These are phyloP conservation scores for Myrmecophaga tridactyla DNA, from an alignment of 2,113 vertebrate genomes.

Conservation along the genomic window DNA sequence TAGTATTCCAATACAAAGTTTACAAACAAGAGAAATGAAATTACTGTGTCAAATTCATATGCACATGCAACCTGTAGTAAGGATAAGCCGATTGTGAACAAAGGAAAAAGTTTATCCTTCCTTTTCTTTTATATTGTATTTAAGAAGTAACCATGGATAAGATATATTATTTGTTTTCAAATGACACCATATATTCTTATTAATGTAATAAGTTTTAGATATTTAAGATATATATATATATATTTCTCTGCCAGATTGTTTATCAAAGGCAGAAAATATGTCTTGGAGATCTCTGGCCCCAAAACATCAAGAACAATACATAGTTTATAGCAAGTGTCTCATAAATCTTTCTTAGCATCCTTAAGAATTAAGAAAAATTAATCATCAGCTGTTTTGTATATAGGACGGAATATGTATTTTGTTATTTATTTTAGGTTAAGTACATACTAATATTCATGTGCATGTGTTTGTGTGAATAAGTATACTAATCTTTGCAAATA, in stretches of 20 bases:
- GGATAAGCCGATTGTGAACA: not conserved
- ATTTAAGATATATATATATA: not conserved
- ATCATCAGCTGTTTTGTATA: not conserved
- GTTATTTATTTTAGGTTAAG: too few species aligned
- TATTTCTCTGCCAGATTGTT: not conserved
- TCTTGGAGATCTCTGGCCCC: not conserved
- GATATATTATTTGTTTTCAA: not conserved
- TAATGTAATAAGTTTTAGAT: too few species aligned
- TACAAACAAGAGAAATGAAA: not conserved
- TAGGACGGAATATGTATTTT: not conserved
- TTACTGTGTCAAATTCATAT: not conserved
- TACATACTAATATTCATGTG: not conserved
- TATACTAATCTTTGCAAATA: not conserved
- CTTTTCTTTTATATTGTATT: not conserved
- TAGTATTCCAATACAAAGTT: not conserved
- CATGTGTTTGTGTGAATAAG: not conserved
- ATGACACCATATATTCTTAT: not conserved
- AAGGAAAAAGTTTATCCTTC: not conserved
- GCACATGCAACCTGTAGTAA: not conserved
- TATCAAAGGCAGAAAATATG: not conserved
- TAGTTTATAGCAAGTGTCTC: not conserved
- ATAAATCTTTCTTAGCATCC: not conserved
- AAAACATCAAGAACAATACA: not conserved
- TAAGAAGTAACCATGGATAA: not conserved
- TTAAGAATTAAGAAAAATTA: not conserved